These are phyloP conservation scores for Cryptocephalus primarius DNA, from an alignment of 2,888 invertebrate genomes.

Conservation along the genomic window DNA sequence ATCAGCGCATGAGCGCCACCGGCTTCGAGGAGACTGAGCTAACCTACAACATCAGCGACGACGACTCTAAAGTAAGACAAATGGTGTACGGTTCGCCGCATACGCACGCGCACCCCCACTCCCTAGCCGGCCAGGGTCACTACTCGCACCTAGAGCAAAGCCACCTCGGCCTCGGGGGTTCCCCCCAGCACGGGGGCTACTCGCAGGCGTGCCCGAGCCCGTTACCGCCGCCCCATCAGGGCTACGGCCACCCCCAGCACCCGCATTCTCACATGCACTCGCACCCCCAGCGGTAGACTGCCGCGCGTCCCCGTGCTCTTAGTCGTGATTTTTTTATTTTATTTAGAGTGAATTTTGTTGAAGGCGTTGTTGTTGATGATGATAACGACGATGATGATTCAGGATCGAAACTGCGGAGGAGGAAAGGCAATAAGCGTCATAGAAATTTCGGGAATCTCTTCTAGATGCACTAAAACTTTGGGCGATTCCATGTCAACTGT, in stretches of 20 bases:
- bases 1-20: conserved; percentile 96
- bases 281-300: conserved; percentile 71
- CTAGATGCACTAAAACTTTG: too few relatives aligned
- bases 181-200: conserved; percentile 44
- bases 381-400: too few relatives aligned
- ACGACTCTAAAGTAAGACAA: conserved; percentile 96
- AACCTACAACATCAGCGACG: conserved; percentile 90
- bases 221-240: conserved; percentile 49
- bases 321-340: too few relatives aligned
- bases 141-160: conserved; percentile 35
- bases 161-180: conserved; percentile 35
- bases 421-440: too few relatives aligned
- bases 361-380: too few relatives aligned
- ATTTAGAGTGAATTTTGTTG: too few relatives aligned
- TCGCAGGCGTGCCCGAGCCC: conserved; percentile 63
- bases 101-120: conserved; percentile 55
- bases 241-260: conserved; percentile 56
- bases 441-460: too few relatives aligned
- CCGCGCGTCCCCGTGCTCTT: too few relatives aligned
- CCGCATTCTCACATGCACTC: conserved; percentile 59
- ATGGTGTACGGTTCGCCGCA: conserved; percentile 69
- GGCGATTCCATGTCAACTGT: too few relatives aligned
- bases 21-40: conserved; percentile 98
- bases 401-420: too few relatives aligned
- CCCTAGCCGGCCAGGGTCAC: conserved; percentile 30